Evolutionary conservation across 2,888 invertebrate species (phyloP).

Genomic region (Drosophila paucipuncta): DNA sequence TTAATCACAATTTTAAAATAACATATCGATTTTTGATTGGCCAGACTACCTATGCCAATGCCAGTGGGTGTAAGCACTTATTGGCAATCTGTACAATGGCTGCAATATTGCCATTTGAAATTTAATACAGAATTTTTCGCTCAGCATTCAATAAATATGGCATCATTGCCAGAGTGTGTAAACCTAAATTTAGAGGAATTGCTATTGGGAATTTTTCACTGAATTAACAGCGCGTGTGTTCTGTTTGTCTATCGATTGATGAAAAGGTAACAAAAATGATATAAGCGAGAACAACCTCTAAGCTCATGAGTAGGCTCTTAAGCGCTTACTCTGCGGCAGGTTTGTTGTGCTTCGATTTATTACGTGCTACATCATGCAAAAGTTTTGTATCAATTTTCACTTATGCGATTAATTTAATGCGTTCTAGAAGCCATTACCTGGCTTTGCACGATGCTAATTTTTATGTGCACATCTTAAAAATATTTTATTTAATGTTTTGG

Average conservation of each 20-base stretch:
- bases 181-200: neutral
- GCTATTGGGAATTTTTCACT: constrained; percentile 18
- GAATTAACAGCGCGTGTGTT: constrained; percentile 1
- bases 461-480: too few relatives aligned
- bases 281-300: neutral
- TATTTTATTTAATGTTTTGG: too few relatives aligned
- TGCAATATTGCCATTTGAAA: neutral
- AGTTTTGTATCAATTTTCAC: neutral
- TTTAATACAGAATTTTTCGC: neutral
- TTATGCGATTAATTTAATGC: neutral
- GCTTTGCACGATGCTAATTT: too few relatives aligned
- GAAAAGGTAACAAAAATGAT: neutral
- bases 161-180: neutral
- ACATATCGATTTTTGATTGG: neutral
- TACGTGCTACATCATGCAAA: constrained; percentile 4
- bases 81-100: neutral
- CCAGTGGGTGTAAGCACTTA: neutral
- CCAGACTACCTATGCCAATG: too few relatives aligned
- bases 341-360: constrained; percentile 2
- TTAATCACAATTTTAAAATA: neutral
- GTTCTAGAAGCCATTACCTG: too few relatives aligned
- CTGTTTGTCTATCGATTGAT: neutral
- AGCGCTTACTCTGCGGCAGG: neutral
- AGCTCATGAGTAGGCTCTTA: neutral
- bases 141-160: neutral